Percentiles rank a stretch among this genome's conserved stretches.
Evolutionary conservation across 2,113 vertebrate genomes (phyloP).

Genomic region (Speoplatyrhinus poulsoni): DNA sequence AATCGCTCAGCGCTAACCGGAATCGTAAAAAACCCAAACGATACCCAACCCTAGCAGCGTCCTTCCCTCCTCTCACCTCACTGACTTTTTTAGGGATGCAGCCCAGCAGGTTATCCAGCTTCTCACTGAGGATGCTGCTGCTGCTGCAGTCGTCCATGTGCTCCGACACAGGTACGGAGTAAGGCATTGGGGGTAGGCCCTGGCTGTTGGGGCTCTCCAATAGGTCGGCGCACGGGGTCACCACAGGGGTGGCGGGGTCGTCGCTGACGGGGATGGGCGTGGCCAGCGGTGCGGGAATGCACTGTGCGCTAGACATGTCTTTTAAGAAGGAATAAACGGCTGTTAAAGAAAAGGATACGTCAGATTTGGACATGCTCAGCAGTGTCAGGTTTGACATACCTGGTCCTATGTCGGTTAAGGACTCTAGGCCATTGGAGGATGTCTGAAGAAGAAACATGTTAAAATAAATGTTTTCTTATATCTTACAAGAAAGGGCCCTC

Average conservation of each 20-base stretch:
- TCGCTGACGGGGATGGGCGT: conserved; percentile 81
- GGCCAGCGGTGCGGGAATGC: conserved; percentile 81
- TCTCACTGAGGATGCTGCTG: conserved; percentile 84
- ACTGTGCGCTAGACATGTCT: conserved; percentile 76
- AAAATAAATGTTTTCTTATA: neutral
- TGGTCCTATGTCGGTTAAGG: conserved; percentile 91
- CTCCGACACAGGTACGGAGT: conserved; percentile 83
- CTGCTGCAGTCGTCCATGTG: conserved; percentile 87
- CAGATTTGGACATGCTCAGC: neutral
- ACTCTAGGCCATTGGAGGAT: conserved; percentile 86
- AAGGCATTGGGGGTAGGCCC: conserved; percentile 75
- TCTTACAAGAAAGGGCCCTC: too few relatives aligned
- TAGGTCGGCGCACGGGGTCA: conserved; percentile 69
- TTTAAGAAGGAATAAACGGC: conserved; percentile 25
- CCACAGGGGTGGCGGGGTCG: conserved; percentile 70
- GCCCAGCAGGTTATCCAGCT: conserved; percentile 89
- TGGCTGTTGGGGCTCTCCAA: conserved; percentile 79
- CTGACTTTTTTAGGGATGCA: conserved; percentile 83
- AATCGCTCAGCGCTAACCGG: too few relatives aligned
- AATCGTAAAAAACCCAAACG: too few relatives aligned
- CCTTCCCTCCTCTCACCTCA: conserved; percentile 77
- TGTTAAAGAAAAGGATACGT: neutral
- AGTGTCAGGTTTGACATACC: conserved; percentile 67
- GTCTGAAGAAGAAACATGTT: conserved; percentile 65
- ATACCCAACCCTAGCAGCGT: too few relatives aligned